Evolutionary conservation across 1,140 invertebrate genomes (phyloP), one percentile per base, ranked within the genome.

Genomic region (Contarinia nasturtii): DNA sequence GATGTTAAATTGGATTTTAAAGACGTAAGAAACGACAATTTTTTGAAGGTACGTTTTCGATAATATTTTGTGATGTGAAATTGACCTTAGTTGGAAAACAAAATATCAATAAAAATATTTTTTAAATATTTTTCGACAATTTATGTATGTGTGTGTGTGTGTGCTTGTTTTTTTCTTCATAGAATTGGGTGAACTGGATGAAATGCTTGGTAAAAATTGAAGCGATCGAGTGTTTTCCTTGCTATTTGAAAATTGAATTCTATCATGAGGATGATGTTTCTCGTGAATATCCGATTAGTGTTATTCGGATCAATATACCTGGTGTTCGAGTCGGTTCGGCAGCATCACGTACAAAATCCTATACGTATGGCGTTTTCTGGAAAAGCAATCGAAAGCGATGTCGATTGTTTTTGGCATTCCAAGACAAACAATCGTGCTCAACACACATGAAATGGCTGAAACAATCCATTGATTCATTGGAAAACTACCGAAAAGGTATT

Each of bases 381-480:
- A 60, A 53, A n/a, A 58, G 62, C 20, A 59, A 63, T 49, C 61
- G 61, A 2, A 57, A 59, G 12, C 55, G 57, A 44, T 64, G 61
- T 45, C 59, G 55, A 12, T 60, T 63, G 1, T 64, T 61, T 43
- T 60, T 64, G 47, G 57, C 61, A 5, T 44, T 61, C 21, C 59
- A 64, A 37, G 58, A 59, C 1, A 57, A 64, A 46, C 45, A 45
- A 5, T 48, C 53, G 4, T 61, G 55, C 45, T 53, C 58, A 1
- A 48, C 50, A 0, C 61, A 64, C 33, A 64, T 64, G 61, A 63
- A 61, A 43, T 64, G 61, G 61, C 54, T 63, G 7, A 59, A 60
- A n/a, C 60, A 63, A 50, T 61, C 61, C 0, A 61, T 64, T 1
- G 60, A 63, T 44, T 63, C 61, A 47, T 54, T 64, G 27, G 61